A percentile compares a stretch with the other conserved stretches of the same genome.
These are phyloP conservation scores for Leptopilina drosophilae DNA, from an alignment of 2,888 invertebrate species.

Conservation along the genomic window DNA sequence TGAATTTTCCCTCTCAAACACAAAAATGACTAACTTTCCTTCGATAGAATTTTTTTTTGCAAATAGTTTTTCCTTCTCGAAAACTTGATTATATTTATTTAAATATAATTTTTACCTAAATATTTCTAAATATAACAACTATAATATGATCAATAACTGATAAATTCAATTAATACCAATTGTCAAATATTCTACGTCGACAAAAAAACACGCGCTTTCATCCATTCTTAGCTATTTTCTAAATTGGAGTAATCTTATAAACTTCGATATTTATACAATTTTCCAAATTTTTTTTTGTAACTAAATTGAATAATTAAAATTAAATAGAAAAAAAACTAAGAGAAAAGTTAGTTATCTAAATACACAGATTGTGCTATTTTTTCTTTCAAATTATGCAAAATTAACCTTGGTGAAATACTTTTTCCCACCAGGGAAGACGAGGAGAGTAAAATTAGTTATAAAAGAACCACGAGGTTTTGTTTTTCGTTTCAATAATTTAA, in stretches of 20 bases:
- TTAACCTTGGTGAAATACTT: conserved; percentile 14
- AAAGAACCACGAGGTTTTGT: conserved; percentile 39
- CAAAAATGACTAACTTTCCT: conserved; percentile 21
- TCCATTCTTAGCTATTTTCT: conserved; percentile 47
- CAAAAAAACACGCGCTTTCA: conserved; percentile 13
- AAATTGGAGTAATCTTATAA: conserved; percentile 48
- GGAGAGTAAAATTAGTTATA: conserved; percentile 40
- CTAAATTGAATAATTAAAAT: conserved; percentile 7
- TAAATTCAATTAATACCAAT: conserved; percentile 20
- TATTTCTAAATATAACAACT: conserved; percentile 22
- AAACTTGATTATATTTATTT: conserved; percentile 18
- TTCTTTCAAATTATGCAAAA: conserved; percentile 2
- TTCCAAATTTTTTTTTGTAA: conserved; percentile 38
- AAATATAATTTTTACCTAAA: conserved; percentile 34
- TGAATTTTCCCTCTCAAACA: conserved; percentile 33
- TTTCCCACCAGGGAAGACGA: conserved; percentile 28
- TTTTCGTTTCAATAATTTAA: conserved; percentile 58
- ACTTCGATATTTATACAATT: conserved; percentile 40
- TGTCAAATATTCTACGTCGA: conserved; percentile 15
- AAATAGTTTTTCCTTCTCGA: conserved; percentile 19
- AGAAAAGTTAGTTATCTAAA: conserved; percentile 15
- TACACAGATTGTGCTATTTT: conserved; percentile 24
- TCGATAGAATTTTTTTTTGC: not conserved
- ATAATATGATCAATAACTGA: conserved; percentile 24
- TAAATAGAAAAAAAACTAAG: conserved; percentile 1